Evolutionary conservation across 1,140 invertebrate species (phyloP), one percentile per base, ranked within the genome.

Genomic region (Akabosia matsudoensis): DNA sequence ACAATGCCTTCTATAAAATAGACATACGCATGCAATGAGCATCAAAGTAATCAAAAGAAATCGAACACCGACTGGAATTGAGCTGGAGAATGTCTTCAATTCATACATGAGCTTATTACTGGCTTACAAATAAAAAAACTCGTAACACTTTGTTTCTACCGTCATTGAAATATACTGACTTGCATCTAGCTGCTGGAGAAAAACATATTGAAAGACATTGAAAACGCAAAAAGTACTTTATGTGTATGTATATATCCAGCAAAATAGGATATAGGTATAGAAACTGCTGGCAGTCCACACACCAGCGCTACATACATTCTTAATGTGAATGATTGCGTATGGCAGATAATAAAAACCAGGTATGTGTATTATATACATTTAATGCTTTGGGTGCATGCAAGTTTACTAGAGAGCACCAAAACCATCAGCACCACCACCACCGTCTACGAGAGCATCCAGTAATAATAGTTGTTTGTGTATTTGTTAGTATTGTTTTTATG

Each of bases 371-470:
- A 45, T 18, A 45, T 45, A 18, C 18, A 18, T 18, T 10, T 45
- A 45, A 45, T 45, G 37, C n/a, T n/a, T 10, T 61, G 54, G 54
- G 54, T 61, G 54, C 54, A 61, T 61, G 54, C 54, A 61, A 61
- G 14, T n/a, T 61, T 61, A 61, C 24, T 16, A 22, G 14, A 61
- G 54, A 7, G 24, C 14, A 7, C 13, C 4, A 24, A 61, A 61
- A 61, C 37, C 37, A 45, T 18, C 37, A 45, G 7, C 37, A 45
- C 18, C 37, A 45, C 37, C 37, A 45, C 18, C 37, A 18, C 18
- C 37, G 37, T 45, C 37, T n/a, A n/a, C n/a, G n/a, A 45, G 37
- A 45, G 37, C 18, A 45, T 45, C 7, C 18, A 45, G 37, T 45
- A 45, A 45, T 45, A 45, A 45, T 45, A 18, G 37, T 45, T 45